These are phyloP conservation scores for Hyposmocoma kahamanoa DNA, from an alignment of 1,140 invertebrate species.

Conservation along the genomic window DNA sequence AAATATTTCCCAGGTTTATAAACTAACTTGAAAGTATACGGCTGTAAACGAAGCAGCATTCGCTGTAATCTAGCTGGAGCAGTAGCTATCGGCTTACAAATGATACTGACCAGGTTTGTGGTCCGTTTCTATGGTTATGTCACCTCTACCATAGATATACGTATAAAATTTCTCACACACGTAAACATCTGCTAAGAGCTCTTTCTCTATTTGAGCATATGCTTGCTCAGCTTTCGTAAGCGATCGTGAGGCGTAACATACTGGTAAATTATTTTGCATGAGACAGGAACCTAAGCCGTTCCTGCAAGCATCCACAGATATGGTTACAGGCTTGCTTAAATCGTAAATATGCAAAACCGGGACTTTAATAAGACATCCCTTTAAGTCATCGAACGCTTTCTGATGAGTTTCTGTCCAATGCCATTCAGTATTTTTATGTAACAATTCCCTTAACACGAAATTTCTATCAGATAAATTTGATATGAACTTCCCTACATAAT, in stretches of 20 bases:
- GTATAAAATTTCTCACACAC: slow-evolving; percentile 16
- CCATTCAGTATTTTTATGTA: too few species aligned
- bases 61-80: slow-evolving; percentile 13
- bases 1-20: slow-evolving; percentile 14
- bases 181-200: neutral
- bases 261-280: slow-evolving; percentile 1
- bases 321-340: too few species aligned
- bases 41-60: slow-evolving; percentile 9
- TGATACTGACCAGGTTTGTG: slow-evolving; percentile 11
- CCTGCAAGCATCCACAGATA: too few species aligned
- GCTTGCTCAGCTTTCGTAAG: neutral
- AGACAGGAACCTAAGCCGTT: slow-evolving; percentile 1
- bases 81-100: slow-evolving; percentile 12
- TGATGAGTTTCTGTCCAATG: too few species aligned
- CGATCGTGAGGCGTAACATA: neutral
- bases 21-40: slow-evolving; percentile 7
- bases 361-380: too few species aligned
- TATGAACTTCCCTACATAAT: too few species aligned
- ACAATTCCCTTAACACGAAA: too few species aligned
- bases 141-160: slow-evolving; percentile 13
- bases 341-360: too few species aligned
- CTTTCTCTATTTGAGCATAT: slow-evolving; percentile 4
- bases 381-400: too few species aligned
- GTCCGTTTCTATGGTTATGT: slow-evolving; percentile 8
- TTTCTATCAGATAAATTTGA: too few species aligned